phyloP scores from a whole-genome alignment of 1,140 invertebrate species.

The Cherax destructor region DNA sequence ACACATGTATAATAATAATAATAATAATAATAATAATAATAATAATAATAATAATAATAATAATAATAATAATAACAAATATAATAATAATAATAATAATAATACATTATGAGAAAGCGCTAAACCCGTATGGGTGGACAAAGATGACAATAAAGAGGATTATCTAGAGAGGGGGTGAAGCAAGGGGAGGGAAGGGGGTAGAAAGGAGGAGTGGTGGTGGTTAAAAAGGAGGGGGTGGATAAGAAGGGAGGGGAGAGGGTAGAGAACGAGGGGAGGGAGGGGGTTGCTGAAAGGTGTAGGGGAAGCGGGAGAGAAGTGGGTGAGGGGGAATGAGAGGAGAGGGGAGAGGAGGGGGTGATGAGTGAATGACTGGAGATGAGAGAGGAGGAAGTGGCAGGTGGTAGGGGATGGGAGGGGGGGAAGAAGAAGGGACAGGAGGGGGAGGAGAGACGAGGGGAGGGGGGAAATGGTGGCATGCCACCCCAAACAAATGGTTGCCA shows the following conservation, averaged over 20 bases:
- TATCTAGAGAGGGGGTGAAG: background rate
- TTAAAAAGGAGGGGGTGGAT: background rate
- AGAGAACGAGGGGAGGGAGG: background rate
- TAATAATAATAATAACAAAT: no score
- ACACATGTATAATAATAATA: no score
- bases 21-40: no score
- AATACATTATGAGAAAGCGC: no score
- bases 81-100: no score
- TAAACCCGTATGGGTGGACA: no score
- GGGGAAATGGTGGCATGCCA: background rate
- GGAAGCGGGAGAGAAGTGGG: no score
- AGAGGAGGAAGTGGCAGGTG: background rate
- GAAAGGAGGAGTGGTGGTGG: background rate
- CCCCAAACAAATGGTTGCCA: conserved; percentile 11
- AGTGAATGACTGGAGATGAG: no score
- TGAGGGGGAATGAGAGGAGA: no score
- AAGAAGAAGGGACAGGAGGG: background rate
- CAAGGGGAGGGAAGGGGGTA: background rate
- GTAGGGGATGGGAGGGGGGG: background rate
- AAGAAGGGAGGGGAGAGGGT: background rate
- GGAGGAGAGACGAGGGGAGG: background rate
- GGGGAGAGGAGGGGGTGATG: background rate
- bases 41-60: no score
- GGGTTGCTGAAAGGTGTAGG: background rate
- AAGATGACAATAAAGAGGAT: no score